Conservation (phyloP, 2,113 vertebrate species). For the Ranitomeya imitator region DNA sequence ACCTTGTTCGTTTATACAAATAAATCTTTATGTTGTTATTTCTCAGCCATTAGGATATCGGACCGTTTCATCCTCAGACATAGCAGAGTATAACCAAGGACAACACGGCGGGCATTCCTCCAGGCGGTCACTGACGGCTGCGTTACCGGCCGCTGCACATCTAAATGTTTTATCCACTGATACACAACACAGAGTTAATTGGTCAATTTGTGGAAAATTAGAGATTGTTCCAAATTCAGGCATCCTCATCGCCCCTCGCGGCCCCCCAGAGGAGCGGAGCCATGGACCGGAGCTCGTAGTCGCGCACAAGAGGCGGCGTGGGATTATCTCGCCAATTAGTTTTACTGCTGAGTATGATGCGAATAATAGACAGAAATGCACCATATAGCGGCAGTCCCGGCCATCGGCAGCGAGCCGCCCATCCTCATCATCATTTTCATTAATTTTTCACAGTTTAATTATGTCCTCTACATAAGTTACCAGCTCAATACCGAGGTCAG, state of each 20-base stretch:
- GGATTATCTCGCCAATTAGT: constrained; percentile 28
- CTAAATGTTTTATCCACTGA: constrained; percentile 3
- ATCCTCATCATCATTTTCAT: constrained; percentile 41
- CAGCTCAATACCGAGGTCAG: constrained; percentile 10
- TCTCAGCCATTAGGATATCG: background rate
- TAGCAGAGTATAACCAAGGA: background rate
- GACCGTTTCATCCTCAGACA: background rate
- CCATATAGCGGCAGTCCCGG: background rate
- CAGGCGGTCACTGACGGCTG: constrained; percentile 12
- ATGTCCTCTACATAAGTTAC: background rate
- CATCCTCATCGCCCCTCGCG: background rate
- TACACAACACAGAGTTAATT: constrained; percentile 30
- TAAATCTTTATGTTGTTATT: background rate
- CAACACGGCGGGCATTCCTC: background rate
- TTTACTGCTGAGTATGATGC: background rate
- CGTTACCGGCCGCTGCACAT: background rate
- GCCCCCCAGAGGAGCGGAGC: background rate
- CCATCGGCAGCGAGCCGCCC: background rate
- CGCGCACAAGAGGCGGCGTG: background rate
- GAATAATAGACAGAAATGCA: constrained; percentile 11
- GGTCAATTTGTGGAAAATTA: constrained; percentile 34
- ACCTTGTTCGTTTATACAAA: background rate
- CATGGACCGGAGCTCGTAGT: constrained; percentile 6
- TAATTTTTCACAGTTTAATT: constrained; percentile 51
- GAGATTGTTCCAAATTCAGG: constrained; percentile 1